Percentiles rank a stretch among this genome's conserved stretches.
Evolutionary conservation across 1,140 invertebrate genomes (phyloP).

Genomic region (Carcinoscorpius rotundicauda): DNA sequence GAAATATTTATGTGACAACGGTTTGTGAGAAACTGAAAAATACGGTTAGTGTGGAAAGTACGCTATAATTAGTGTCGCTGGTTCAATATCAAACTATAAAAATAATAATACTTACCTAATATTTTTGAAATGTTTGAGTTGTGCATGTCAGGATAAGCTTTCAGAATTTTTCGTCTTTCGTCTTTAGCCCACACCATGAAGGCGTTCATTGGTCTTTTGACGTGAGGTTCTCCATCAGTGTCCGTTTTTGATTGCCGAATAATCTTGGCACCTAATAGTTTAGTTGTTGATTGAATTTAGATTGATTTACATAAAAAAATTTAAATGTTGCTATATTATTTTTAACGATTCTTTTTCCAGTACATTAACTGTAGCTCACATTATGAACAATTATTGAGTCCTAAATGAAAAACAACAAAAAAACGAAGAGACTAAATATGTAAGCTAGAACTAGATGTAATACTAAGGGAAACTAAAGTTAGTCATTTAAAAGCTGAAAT

Average conservation of each 20-base stretch:
- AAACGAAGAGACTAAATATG: neutral
- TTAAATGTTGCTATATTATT: neutral
- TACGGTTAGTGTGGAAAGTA: no score
- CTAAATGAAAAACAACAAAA: neutral
- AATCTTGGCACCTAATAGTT: slow-evolving; percentile 61
- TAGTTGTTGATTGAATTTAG: slow-evolving; percentile 13
- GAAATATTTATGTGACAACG: no score
- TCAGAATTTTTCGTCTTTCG: slow-evolving; percentile 92
- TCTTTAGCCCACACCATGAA: slow-evolving; percentile 99
- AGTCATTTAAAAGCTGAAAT: neutral
- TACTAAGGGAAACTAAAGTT: neutral
- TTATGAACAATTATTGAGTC: neutral
- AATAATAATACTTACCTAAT: slow-evolving; percentile 49
- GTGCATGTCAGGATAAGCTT: slow-evolving; percentile 99
- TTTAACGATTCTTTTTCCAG: neutral
- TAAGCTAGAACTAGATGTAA: neutral
- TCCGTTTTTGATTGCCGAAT: slow-evolving; percentile 76
- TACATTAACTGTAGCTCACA: neutral
- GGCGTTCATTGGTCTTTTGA: slow-evolving; percentile 99
- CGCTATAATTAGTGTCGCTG: no score
- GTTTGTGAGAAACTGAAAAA: no score
- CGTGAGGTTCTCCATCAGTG: slow-evolving; percentile 80
- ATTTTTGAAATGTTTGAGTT: slow-evolving; percentile 99
- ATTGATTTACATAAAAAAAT: slow-evolving; percentile 25
- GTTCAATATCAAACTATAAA: no score